These are phyloP conservation scores for Limonius californicus DNA, from an alignment of 1,140 invertebrate genomes.

Conservation along the genomic window DNA sequence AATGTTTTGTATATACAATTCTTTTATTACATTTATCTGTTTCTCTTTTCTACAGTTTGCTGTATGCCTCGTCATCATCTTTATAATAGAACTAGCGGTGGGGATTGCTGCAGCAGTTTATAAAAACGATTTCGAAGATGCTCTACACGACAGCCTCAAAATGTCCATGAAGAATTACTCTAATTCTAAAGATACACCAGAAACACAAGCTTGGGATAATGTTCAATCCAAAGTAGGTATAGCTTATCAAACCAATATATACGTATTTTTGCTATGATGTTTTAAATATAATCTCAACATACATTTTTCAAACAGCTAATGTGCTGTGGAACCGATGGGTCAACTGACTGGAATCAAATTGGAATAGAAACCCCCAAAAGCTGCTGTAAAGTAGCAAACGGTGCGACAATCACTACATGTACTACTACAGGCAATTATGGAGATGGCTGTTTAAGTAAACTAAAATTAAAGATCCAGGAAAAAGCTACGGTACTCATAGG, in stretches of 20 bases:
- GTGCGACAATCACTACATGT: slow-evolving; percentile 11
- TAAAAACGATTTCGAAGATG: slow-evolving; percentile 55
- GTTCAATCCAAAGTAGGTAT: slow-evolving; percentile 54
- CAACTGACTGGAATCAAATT: slow-evolving; percentile 43
- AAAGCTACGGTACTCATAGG: slow-evolving; percentile 56
- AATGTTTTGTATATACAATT: too few species aligned
- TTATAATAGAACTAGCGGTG: slow-evolving; percentile 69
- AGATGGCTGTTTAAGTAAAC: slow-evolving; percentile 49
- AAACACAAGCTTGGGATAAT: slow-evolving; percentile 57
- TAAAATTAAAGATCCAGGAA: slow-evolving; percentile 52
- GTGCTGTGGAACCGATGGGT: slow-evolving; percentile 62
- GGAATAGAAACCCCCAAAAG: slow-evolving; percentile 23
- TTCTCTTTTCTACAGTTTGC: slow-evolving; percentile 63
- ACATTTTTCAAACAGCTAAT: slow-evolving; percentile 51
- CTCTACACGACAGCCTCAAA: slow-evolving; percentile 51
- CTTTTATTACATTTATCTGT: too few species aligned
- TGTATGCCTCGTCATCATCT: slow-evolving; percentile 63
- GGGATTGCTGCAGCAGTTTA: slow-evolving; percentile 69
- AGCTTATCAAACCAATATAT: too few species aligned
- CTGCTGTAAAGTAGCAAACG: neutral
- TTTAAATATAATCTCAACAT: too few species aligned
- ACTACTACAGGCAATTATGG: neutral
- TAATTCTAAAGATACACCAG: slow-evolving; percentile 40
- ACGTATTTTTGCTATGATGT: too few species aligned
- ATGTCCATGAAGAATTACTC: slow-evolving; percentile 54